Percentiles rank a stretch among this genome's conserved stretches.
Evolutionary conservation across 37 sponge, comb jelly and placozoan genomes (phyloP).

Genomic region (Tethya wilhelma): DNA sequence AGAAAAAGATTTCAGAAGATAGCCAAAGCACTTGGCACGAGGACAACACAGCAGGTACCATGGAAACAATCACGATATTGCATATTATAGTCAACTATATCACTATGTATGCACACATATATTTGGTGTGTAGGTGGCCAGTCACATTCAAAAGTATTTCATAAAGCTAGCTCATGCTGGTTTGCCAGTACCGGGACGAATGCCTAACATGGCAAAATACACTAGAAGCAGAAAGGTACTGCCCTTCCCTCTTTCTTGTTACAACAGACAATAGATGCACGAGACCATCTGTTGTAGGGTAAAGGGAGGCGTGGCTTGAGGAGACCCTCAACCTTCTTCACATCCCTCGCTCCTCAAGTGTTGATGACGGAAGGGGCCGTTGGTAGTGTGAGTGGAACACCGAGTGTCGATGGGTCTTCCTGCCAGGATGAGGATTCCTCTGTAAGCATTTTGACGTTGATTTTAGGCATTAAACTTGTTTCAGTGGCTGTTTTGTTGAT

Average conservation of each 20-base stretch:
- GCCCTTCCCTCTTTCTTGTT: not conserved
- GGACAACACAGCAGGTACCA: slow-evolving; percentile 88
- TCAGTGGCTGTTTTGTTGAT: no score
- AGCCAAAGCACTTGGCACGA: slow-evolving; percentile 76
- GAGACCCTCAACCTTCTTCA: slow-evolving; percentile 73
- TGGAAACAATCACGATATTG: no score
- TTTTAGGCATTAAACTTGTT: no score
- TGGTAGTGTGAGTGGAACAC: not conserved
- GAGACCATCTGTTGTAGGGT: not conserved
- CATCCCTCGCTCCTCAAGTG: slow-evolving; percentile 57
- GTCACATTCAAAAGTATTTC: slow-evolving; percentile 92
- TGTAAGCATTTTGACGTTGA: not conserved
- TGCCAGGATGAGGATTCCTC: slow-evolving; percentile 22
- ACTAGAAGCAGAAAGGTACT: slow-evolving; percentile 40
- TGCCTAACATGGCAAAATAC: slow-evolving; percentile 66
- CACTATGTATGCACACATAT: slow-evolving; percentile 11
- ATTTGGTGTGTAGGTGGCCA: slow-evolving; percentile 89
- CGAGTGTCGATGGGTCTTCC: not conserved
- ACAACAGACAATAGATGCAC: not conserved
- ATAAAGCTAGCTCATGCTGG: slow-evolving; percentile 87
- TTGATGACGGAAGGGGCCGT: slow-evolving; percentile 57
- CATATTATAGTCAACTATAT: no score
- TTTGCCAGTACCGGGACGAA: slow-evolving; percentile 85
- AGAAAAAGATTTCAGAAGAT: slow-evolving; percentile 83
- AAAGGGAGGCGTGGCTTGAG: slow-evolving; percentile 33